Evolutionary conservation across 2,113 vertebrate species (phyloP), one percentile per base, ranked within the genome.

Genomic region (Chelonoidis abingdonii): DNA sequence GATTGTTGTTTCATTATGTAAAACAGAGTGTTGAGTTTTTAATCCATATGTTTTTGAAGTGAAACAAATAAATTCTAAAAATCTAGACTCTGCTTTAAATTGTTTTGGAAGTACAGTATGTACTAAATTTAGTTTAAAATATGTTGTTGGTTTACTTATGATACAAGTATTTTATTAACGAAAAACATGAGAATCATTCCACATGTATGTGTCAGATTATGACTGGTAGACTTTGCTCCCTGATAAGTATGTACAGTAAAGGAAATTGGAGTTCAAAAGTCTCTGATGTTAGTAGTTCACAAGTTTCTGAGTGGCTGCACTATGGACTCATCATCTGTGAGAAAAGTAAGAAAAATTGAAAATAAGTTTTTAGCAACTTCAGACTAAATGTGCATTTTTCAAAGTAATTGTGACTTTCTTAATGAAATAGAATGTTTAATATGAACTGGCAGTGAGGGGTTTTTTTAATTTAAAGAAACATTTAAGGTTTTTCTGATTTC

Each of bases 181-280:
- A 27, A 56, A 88, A 90, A 54, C 84, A 93, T 89, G 87, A 94
- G 85, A 89, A 79, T 86, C 82, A 84, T 95, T 89, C 94, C 96
- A 89, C 44, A 29, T 35, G 87, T 87, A 0, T 93, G 82, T 2
- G n/a, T 96, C 92, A 57, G 50, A 59, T 38, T 87, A 25, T 87
- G 54, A 31, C 72, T 49, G 16, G 69, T 86, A 96, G 97, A 98
- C 97, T 98, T 98, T 97, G 97, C 90, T 86, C 95, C 8, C 53
- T 52, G 53, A 54, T 87, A 84, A 84, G 72, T 90, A 87, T 81
- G n/a, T 54, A 19, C 4, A 52, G 69, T 86, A 88, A 62, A 75
- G 81, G 86, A 90, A 91, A 91, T 14, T 12, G 81, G 65, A 94
- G 96, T 93, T 95, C 95, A 83, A 94, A 95, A 95, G 97, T 94